Conservation (phyloP, 1,140 invertebrate genomes). For the Maniola jurtina region DNA sequence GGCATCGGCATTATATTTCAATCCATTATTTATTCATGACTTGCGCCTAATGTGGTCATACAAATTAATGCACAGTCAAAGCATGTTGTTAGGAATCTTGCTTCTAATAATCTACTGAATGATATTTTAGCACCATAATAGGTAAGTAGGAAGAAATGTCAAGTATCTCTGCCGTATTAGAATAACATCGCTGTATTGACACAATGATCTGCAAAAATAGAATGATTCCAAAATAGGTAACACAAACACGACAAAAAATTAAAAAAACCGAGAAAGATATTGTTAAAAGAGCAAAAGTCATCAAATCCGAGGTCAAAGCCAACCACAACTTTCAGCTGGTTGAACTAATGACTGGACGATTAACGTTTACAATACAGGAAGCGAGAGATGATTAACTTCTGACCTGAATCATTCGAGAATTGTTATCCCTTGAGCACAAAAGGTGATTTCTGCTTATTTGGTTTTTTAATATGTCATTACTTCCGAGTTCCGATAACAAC, state of each 20-base stretch:
- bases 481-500: too few relatives aligned
- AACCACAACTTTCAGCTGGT: slow-evolving; percentile 49
- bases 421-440: slow-evolving; percentile 6
- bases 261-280: neutral
- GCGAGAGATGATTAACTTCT: slow-evolving; percentile 58
- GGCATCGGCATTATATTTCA: slow-evolving; percentile 27
- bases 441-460: neutral
- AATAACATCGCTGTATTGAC: neutral
- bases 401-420: slow-evolving; percentile 51
- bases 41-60: slow-evolving; percentile 44
- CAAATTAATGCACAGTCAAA: neutral
- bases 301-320: slow-evolving; percentile 45
- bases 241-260: neutral
- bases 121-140: slow-evolving; percentile 18
- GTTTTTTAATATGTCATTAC: too few relatives aligned
- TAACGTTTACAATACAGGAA: slow-evolving; percentile 59
- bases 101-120: slow-evolving; percentile 33
- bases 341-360: slow-evolving; percentile 67
- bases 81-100: slow-evolving; percentile 39
- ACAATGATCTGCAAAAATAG: neutral
- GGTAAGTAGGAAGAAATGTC: slow-evolving; percentile 16
- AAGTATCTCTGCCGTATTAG: slow-evolving; percentile 1
- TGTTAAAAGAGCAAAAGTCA: slow-evolving; percentile 6
- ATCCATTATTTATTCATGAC: slow-evolving; percentile 59
- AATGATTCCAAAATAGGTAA: neutral